phyloP scores from a whole-genome alignment of 2,888 invertebrate species.

The Cyclophora punctaria region DNA sequence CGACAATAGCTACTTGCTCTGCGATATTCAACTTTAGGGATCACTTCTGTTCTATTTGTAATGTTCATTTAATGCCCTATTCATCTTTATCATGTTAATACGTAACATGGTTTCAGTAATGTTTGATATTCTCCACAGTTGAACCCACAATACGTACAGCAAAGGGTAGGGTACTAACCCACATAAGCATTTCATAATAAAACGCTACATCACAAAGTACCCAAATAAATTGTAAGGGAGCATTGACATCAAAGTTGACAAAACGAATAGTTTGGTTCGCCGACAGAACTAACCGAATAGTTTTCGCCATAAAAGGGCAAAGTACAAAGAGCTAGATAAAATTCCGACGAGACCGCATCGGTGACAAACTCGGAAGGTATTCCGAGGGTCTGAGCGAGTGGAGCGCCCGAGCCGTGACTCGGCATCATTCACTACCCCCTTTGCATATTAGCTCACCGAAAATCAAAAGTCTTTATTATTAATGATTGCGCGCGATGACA shows the following conservation, averaged over 20 bases:
- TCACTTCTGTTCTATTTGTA: too few relatives aligned
- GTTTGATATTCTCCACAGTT: too few relatives aligned
- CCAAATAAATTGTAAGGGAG: constrained; percentile 13
- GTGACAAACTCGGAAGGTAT: constrained; percentile 70
- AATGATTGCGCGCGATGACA: constrained; percentile 69
- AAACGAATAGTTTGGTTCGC: constrained; percentile 58
- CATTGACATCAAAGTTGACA: constrained; percentile 48
- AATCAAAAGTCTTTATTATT: constrained; percentile 73
- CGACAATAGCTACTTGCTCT: constrained; percentile 36
- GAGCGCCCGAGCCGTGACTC: constrained; percentile 44
- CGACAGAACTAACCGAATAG: constrained; percentile 63
- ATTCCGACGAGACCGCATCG: constrained; percentile 67
- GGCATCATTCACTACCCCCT: constrained; percentile 61
- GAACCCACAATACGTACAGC: too few relatives aligned
- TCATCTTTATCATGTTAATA: too few relatives aligned
- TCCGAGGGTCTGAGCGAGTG: constrained; percentile 51
- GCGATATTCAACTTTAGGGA: constrained; percentile 15
- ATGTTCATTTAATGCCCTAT: too few relatives aligned
- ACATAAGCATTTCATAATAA: constrained; percentile 2
- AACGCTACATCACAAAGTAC: constrained; percentile 12
- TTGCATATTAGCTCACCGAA: constrained; percentile 70
- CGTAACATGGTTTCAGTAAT: too few relatives aligned
- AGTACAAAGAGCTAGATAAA: constrained; percentile 72
- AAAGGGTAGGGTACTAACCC: too few relatives aligned
- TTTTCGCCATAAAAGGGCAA: constrained; percentile 61